Percentiles rank a stretch among this genome's conserved stretches.
Conservation (phyloP, 2,797 vertebrate species). For the Emys orbicularis region DNA sequence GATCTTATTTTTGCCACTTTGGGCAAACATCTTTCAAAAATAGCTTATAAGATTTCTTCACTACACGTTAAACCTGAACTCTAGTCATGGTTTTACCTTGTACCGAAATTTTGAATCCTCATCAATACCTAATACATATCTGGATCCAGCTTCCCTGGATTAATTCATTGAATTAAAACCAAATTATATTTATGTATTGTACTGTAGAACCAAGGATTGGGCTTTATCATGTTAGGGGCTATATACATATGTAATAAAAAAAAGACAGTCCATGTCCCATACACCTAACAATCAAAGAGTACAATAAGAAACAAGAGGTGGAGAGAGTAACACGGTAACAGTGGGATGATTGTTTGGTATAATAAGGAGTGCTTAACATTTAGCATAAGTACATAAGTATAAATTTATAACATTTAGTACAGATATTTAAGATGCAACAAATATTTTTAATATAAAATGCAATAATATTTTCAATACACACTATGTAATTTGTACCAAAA, state of each 20-base stretch:
- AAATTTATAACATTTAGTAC: background rate
- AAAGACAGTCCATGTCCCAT: background rate
- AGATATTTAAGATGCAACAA: background rate
- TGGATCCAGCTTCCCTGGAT: background rate
- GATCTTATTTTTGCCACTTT: background rate
- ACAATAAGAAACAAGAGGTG: background rate
- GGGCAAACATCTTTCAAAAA: conserved; percentile 4
- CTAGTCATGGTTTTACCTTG: conserved; percentile 13
- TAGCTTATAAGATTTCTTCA: background rate
- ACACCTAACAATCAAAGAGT: background rate
- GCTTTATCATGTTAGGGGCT: background rate
- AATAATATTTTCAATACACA: conserved; percentile 30
- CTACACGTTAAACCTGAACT: background rate
- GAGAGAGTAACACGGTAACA: background rate
- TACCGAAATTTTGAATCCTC: background rate
- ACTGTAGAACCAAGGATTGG: no score
- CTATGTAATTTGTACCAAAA: background rate
- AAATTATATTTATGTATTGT: background rate
- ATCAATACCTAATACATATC: background rate
- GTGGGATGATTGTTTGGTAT: background rate
- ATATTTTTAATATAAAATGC: background rate
- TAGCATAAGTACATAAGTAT: background rate
- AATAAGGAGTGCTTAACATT: background rate
- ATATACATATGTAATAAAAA: background rate
- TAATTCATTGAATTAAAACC: background rate